Evolutionary conservation across 1,140 invertebrate genomes (phyloP).

Genomic region (Ips nitidus): DNA sequence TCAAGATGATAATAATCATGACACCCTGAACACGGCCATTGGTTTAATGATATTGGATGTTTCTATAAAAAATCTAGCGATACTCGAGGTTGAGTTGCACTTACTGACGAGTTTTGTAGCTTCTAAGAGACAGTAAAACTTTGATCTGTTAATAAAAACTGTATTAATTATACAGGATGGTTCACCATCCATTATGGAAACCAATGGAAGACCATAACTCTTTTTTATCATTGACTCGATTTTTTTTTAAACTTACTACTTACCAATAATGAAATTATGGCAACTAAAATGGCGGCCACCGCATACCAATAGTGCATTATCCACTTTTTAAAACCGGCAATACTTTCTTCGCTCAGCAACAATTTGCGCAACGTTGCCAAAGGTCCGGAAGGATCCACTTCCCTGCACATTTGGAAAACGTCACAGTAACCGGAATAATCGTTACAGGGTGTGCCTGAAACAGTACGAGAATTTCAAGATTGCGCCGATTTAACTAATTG

Average conservation of each 20-base stretch:
- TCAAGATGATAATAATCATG: no score
- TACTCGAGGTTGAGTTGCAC: no score
- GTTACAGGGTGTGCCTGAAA: slow-evolving; percentile 84
- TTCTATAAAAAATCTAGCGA: no score
- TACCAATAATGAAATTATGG: slow-evolving; percentile 75
- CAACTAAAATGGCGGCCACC: slow-evolving; percentile 72
- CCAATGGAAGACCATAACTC: no score
- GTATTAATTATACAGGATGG: no score
- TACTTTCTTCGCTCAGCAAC: slow-evolving; percentile 84
- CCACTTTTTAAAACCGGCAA: slow-evolving; percentile 84
- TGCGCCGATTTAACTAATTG: no score
- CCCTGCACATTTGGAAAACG: slow-evolving; percentile 95
- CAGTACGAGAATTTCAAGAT: not conserved
- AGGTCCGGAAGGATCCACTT: slow-evolving; percentile 94
- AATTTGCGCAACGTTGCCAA: slow-evolving; percentile 85
- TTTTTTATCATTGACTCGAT: no score
- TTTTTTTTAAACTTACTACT: slow-evolving; percentile 46
- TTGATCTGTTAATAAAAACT: slow-evolving; percentile 35
- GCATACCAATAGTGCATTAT: slow-evolving; percentile 83
- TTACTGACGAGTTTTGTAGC: slow-evolving; percentile 36
- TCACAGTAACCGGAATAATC: slow-evolving; percentile 98
- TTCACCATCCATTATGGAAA: no score
- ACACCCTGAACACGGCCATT: no score
- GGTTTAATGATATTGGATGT: no score
- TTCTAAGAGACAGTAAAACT: slow-evolving; percentile 31